Base-by-base conservation (phyloP, 2,888 invertebrate genomes). In the Anoplius nigerrimus region DNA sequence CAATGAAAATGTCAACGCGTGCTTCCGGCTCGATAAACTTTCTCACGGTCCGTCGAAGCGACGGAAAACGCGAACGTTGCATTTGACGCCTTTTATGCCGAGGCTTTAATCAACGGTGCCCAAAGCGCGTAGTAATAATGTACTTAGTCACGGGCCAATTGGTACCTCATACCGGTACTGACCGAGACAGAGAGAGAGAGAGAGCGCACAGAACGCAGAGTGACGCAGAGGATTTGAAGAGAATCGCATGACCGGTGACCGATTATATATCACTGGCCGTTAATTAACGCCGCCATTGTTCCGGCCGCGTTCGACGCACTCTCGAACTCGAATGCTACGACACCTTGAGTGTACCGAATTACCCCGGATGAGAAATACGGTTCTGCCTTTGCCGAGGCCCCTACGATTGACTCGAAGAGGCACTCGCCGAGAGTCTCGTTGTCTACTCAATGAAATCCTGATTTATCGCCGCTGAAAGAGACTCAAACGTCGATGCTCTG, bases 251-350 rank as follows among this genome's bases (percentile, higher is more conserved):
- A 13, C 48, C n/a, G 60, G 43, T 59, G 63, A 46, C 48, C 52
- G 57, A 69, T 74, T 59, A 59, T 69, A 34, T 11, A 63, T 65
- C 55, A 34, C 11, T 20, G 55, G n/a, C 53, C 54, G 56, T 70
- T 72, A 65, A 72, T 70, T 65, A 58, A 70, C 69, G 16, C 34
- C 51, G 48, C 8, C 64, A 74, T 70, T 67, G 64, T 70, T 67
- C 70, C 70, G n/a, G n/a, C 65, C 51, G 57, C 59, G 64, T 62
- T 62, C 51, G 48, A 16, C 42, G 45, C 59, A 27, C 42, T 20
- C 2, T 34, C 34, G 11, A 13, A 13, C 34, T 13, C 2, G 6
- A 27, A 6, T 27, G 27, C 27, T 6, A 34, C 34, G 34, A 34
- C 11, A 34, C 34, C 34, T 34, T 13, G 34, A 22, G 24, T 65